phyloP scores from a whole-genome alignment of 2,113 vertebrate species.

The Holacanthus passer region DNA sequence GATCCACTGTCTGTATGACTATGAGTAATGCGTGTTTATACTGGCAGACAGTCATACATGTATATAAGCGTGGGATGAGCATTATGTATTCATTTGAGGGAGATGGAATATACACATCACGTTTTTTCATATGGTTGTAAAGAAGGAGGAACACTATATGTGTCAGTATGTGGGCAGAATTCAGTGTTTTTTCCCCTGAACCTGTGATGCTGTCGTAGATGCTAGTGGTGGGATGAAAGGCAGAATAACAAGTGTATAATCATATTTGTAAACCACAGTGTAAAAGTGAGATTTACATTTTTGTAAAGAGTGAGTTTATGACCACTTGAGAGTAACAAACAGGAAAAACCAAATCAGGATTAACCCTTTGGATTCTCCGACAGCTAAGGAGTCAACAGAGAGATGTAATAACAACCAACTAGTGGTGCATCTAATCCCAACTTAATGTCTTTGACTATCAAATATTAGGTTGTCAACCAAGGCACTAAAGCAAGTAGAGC shows the following conservation, averaged over 20 bases:
- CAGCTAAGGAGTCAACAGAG: conserved; percentile 30
- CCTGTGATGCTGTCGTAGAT: conserved; percentile 2
- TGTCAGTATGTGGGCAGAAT: conserved; percentile 29
- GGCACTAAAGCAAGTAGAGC: conserved; percentile 37
- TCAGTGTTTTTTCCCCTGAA: conserved; percentile 19
- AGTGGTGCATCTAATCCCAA: conserved; percentile 40
- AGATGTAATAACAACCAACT: conserved; percentile 46
- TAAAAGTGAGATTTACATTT: conserved; percentile 8
- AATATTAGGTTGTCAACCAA: conserved; percentile 45
- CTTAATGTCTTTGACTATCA: conserved; percentile 43
- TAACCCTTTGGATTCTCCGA: conserved; percentile 11
- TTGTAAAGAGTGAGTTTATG: neutral
- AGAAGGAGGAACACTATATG: neutral
- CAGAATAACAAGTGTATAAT: neutral
- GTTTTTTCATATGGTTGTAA: conserved; percentile 31
- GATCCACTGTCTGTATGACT: conserved; percentile 29
- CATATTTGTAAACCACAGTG: neutral
- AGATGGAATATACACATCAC: conserved; percentile 12
- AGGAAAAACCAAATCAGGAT: neutral
- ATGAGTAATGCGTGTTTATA: conserved; percentile 52
- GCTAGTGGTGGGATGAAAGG: neutral
- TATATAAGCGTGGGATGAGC: conserved; percentile 31
- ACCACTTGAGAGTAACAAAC: neutral
- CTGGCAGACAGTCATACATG: conserved; percentile 42
- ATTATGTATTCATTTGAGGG: conserved; percentile 41